Percentiles rank a stretch among this genome's conserved stretches.
Evolutionary conservation across 2,113 vertebrate species (phyloP).

Genomic region (Semnornis frantzii): DNA sequence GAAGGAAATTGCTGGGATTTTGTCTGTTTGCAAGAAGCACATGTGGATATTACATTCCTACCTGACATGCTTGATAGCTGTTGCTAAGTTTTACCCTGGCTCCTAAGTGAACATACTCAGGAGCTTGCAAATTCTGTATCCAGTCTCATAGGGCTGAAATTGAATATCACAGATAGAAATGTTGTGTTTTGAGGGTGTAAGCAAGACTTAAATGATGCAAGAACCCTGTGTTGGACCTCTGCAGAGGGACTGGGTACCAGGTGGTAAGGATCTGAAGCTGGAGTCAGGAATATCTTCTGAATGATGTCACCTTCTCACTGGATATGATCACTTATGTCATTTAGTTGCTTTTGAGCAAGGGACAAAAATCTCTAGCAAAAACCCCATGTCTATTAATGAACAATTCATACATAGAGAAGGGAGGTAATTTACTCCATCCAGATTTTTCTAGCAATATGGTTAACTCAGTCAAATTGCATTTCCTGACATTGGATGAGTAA

Average conservation of each 20-base stretch:
- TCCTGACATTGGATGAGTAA: slow-evolving; percentile 47
- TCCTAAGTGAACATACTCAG: not conserved
- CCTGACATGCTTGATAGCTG: not conserved
- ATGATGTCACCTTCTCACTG: slow-evolving; percentile 10
- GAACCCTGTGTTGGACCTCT: not conserved
- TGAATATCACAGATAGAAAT: not conserved
- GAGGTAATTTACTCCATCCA: not conserved
- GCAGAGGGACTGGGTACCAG: not conserved
- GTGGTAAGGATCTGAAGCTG: not conserved
- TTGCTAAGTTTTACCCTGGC: not conserved
- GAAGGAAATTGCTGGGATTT: not conserved
- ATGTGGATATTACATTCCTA: not conserved
- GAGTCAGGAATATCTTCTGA: not conserved
- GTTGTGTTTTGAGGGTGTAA: not conserved
- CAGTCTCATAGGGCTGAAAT: not conserved
- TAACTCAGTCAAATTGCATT: slow-evolving; percentile 18
- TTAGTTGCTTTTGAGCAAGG: not conserved
- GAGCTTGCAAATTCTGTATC: not conserved
- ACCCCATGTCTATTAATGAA: not conserved
- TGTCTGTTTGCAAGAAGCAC: not conserved
- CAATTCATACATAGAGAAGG: not conserved
- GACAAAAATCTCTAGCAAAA: not conserved
- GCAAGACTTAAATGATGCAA: not conserved
- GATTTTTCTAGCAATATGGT: slow-evolving; percentile 8
- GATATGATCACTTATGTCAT: not conserved